Evolutionary conservation across 2,113 vertebrate genomes (phyloP), one percentile per base, ranked within the genome.

Genomic region (Hippopotamus amphibius): DNA sequence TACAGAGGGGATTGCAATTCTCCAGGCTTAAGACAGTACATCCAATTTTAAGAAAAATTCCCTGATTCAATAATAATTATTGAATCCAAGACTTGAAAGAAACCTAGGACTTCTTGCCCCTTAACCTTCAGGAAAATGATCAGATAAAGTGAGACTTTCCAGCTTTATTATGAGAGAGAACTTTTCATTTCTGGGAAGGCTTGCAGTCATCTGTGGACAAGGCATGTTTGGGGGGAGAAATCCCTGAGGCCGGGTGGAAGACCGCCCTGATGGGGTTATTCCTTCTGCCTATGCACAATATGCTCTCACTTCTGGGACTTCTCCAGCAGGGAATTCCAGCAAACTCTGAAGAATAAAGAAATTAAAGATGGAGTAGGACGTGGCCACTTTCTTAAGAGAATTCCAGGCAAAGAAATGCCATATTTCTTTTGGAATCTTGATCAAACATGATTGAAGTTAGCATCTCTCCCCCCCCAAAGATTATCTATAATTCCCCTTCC

Each of bases 51-150:
- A 93, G 71, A 53, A 85, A 92, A 86, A 93, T 48, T 19, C 5
- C 3, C 57, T 83, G 63, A 90, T 84, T 88, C 3, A 3, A 33
- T 87, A 93, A 68, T 74, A 43, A 68, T 92, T 77, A 41, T 43
- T 26, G 10, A 88, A 80, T 57, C 24, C 15, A 65, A 90, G 55
- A 71, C 28, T 84, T 96, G 30, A 89, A 96, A 97, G 37, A 79
- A 28, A 79, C 6, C 12, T 50, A 69, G 92, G 48, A 69, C 24
- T 68, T 84, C 22, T 79, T 77, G 26, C 89, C 37, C 21, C 19
- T 66, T 69, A 92, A 77, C 21, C 12, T 95, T 69, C 63, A 41
- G 33, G 59, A 76, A 98, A 96, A 94, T 0, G 3, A 48, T 43
- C 28, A 88, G 37, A 43, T 16, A 48, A 2, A 69, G 12, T 95